These are phyloP conservation scores for Drosophila baimaii DNA, from an alignment of 1,140 invertebrate genomes.

Conservation along the genomic window DNA sequence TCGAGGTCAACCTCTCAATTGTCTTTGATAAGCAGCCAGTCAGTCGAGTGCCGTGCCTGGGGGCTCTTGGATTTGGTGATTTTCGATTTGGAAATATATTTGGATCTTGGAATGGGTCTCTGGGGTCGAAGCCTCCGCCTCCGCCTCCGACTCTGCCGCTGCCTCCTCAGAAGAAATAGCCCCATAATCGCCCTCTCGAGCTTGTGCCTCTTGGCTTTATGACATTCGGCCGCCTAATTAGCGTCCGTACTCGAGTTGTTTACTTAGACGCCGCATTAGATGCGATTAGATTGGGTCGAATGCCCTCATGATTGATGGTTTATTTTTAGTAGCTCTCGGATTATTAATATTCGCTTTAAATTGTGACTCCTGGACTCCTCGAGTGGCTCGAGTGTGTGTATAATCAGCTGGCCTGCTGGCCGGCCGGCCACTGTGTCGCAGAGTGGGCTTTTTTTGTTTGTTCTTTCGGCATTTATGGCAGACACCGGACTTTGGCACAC, in stretches of 20 bases:
- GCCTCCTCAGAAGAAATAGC: constrained; percentile 14
- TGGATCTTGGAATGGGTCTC: constrained; percentile 12
- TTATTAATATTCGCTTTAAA: constrained; percentile 70
- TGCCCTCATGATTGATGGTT: constrained; percentile 74
- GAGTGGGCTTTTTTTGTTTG: constrained; percentile 18
- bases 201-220: constrained; percentile 40
- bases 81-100: constrained; percentile 9
- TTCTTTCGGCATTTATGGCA: constrained; percentile 39
- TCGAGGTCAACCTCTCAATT: constrained; percentile 73
- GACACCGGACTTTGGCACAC: constrained; percentile 55
- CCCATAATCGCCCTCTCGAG: constrained; percentile 1
- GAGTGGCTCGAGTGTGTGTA: constrained; percentile 25
- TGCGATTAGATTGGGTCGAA: constrained; percentile 72
- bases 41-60: constrained; percentile 8
- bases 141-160: too few species aligned
- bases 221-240: constrained; percentile 53
- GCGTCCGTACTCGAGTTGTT: constrained; percentile 60
- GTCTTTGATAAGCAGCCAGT: constrained; percentile 62
- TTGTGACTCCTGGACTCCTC: constrained; percentile 52
- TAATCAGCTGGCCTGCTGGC: constrained; percentile 32
- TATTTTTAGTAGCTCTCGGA: constrained; percentile 73
- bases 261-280: constrained; percentile 74
- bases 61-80: constrained; percentile 2
- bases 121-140: constrained; percentile 11
- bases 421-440: constrained; percentile 12